Evolutionary conservation across 92 coral and sea anemone species (phyloP).

Genomic region (Desmophyllum pertusum): DNA sequence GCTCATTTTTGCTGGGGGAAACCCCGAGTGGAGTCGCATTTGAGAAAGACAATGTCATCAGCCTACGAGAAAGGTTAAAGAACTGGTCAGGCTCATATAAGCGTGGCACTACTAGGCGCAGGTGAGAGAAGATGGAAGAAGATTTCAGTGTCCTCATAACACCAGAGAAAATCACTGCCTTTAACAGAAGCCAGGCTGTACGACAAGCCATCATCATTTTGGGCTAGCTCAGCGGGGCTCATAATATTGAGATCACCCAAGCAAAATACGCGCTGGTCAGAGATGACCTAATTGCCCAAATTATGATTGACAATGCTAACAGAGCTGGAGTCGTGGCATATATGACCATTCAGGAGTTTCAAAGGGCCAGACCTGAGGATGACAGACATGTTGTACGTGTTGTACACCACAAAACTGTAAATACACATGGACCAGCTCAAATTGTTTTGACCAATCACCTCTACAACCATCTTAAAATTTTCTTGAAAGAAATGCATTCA

Average conservation of each 20-base stretch:
- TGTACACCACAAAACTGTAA: slow-evolving; percentile 55
- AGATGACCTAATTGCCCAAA: slow-evolving; percentile 54
- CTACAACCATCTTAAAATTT: slow-evolving; percentile 38
- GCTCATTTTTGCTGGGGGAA: slow-evolving; percentile 56
- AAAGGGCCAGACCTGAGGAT: slow-evolving; percentile 36
- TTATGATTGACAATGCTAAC: slow-evolving; percentile 58
- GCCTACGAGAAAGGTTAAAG: slow-evolving; percentile 39
- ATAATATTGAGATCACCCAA: slow-evolving; percentile 47
- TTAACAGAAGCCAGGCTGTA: slow-evolving; percentile 58
- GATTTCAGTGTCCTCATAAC: slow-evolving; percentile 32
- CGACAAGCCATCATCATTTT: slow-evolving; percentile 47
- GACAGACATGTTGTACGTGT: slow-evolving; percentile 39
- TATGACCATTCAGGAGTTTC: slow-evolving; percentile 53
- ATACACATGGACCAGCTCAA: slow-evolving; percentile 57
- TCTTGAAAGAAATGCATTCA: slow-evolving; percentile 37
- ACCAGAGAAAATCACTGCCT: slow-evolving; percentile 35
- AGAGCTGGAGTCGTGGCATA: slow-evolving; percentile 57
- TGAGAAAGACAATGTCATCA: slow-evolving; percentile 32
- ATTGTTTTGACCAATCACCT: slow-evolving; percentile 32
- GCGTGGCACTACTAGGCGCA: slow-evolving; percentile 34
- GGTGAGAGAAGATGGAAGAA: slow-evolving; percentile 71
- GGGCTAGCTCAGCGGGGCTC: slow-evolving; percentile 46
- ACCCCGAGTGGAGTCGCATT: slow-evolving; percentile 53
- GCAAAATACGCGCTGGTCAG: slow-evolving; percentile 46
- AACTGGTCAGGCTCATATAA: slow-evolving; percentile 61